These are phyloP conservation scores for Brachypteracias leptosomus DNA, from an alignment of 2,113 vertebrate genomes.

Conservation along the genomic window DNA sequence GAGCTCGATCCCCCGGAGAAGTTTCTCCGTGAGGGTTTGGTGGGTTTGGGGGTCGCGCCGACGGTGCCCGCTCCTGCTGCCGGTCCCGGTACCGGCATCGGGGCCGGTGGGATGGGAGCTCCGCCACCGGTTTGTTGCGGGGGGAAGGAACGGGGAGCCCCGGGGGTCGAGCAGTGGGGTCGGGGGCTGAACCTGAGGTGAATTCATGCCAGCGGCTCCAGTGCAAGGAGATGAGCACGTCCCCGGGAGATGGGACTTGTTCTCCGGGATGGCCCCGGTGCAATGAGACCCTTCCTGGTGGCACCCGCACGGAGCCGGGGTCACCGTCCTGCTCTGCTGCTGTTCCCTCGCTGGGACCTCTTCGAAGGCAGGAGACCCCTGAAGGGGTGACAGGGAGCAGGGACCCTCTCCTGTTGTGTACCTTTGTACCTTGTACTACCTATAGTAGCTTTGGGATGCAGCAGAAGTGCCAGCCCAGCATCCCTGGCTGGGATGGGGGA, in stretches of 20 bases:
- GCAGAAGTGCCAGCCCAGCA: not conserved
- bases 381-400: not conserved
- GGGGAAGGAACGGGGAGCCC: not conserved
- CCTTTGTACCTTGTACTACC: too few relatives aligned
- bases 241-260: accelerated
- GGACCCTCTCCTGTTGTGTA: not conserved
- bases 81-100: not conserved
- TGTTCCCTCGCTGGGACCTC: not conserved
- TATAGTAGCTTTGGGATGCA: accelerated
- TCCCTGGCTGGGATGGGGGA: not conserved
- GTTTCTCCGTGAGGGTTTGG: not conserved
- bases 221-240: not conserved
- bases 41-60: not conserved
- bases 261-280: accelerated
- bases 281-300: not conserved
- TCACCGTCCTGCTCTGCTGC: not conserved
- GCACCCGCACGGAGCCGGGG: not conserved
- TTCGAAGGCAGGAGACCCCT: not conserved
- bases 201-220: not conserved
- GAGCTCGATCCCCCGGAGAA: not conserved
- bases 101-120: not conserved
- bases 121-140: not conserved
- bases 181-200: not conserved
- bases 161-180: not conserved
- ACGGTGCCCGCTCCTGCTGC: not conserved